These are phyloP conservation scores for Xanthia icteritia DNA, from an alignment of 2,888 invertebrate species.

Conservation along the genomic window DNA sequence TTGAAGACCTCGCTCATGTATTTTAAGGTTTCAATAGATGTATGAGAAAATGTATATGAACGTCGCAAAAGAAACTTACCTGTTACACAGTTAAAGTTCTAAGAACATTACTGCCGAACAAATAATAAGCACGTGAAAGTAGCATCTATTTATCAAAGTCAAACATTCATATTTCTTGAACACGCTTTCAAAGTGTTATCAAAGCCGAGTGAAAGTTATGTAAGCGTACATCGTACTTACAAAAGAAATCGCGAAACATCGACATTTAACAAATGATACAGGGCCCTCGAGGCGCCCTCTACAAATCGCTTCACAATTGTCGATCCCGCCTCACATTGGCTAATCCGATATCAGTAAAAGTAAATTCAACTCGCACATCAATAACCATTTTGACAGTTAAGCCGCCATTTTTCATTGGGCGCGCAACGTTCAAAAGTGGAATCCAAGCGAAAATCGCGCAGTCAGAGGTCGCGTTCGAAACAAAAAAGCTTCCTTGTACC, in stretches of 20 bases:
- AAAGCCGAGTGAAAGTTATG: conserved; percentile 45
- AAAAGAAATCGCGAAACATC: conserved; percentile 58
- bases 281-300: conserved; percentile 31
- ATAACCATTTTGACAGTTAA: conserved; percentile 88
- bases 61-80: conserved; percentile 19
- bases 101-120: conserved; percentile 39
- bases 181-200: conserved; percentile 43
- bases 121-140: conserved; percentile 46
- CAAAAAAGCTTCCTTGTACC: conserved; percentile 81
- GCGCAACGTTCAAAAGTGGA: conserved; percentile 79
- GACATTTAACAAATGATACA: conserved; percentile 60
- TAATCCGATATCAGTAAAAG: conserved; percentile 85
- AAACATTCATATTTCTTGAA: conserved; percentile 54
- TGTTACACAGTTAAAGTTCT: conserved; percentile 29
- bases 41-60: conserved; percentile 12
- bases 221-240: conserved; percentile 43
- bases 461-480: conserved; percentile 81
- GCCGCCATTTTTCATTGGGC: conserved; percentile 87
- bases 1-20: conserved; percentile 55
- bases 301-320: conserved; percentile 60
- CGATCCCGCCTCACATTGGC: conserved; percentile 67
- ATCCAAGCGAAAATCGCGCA: conserved; percentile 79
- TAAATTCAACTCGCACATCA: conserved; percentile 85
- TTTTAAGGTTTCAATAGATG: conserved; percentile 47
- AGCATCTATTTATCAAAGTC: conserved; percentile 57